Evolutionary conservation across 2,888 invertebrate genomes (phyloP), one percentile per base, ranked within the genome.

Genomic region (Lissonota sp.): DNA sequence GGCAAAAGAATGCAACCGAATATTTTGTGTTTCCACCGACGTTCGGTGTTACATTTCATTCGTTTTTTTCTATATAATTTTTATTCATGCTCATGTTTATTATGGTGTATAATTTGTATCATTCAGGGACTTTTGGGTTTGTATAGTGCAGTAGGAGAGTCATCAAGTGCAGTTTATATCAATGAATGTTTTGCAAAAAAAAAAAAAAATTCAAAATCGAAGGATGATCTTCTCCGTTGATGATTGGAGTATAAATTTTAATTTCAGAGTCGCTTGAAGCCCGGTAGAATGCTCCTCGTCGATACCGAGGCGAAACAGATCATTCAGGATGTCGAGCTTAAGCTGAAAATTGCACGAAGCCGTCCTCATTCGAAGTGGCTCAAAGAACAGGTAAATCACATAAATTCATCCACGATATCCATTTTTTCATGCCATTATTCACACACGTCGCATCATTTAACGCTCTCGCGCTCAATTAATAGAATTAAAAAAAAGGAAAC

Each of bases 281-380:
- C 99, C 0, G 99, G 99, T 4, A 95, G 99, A 85, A 99, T 99
- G 99, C 94, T 99, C 91, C 93, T 99, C 86, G 99, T 99, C 67
- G 99, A 99, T 93, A 99, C 99, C 0, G 94, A 96, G 87, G 97
- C 97, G 89, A 96, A 97, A 92, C 95, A 95, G 83, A 96, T 99
- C 85, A 98, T 98, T 86, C 96, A 97, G 89, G 99, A 99, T 91
- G 96, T 99, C 72, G 98, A 98, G 89, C 94, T 99, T 71, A 99
- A 99, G 93, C 91, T 96, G 87, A 92, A 96, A 62, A 98, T 99
- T 84, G 97, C 99, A 4, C 94, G 94, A 86, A 96, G 97, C 84
- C 95, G 99, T 72, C 99, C 99, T 4, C 98, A 99, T 91, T 96
- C 96, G 4, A 94, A 96, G 80, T 99, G 99, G 99, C 95, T 99